Base-by-base conservation (phyloP, 2,797 vertebrate genomes). In the Sparus aurata region DNA sequence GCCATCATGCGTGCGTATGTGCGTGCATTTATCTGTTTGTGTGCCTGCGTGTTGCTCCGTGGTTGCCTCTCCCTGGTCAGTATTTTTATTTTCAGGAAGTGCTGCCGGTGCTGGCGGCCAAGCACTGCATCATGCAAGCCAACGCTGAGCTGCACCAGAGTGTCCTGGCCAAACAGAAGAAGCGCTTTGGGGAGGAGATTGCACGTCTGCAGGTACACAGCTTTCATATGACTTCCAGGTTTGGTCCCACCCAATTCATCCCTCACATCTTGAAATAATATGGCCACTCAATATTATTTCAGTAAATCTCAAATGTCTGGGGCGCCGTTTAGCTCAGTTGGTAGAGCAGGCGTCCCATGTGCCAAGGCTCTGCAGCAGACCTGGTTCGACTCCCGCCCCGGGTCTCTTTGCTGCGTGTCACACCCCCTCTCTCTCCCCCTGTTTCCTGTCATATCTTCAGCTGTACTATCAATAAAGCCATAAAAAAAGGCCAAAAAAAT, bases 61-160 rank as follows among this genome's bases (percentile, higher is more conserved):
- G 91, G 94, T 95, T 95, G 95, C 93, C 96, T 97, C 95, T 97
- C 95, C 97, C 97, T 98, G 96, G 97, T 98, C 96, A 99, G 98
- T 99, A 98, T 99, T 99, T 99, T 97, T 99, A 99, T 97, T 99
- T 99, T 97, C 98, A 99, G 98, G 98, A 99, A 95, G 97, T 99
- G 95, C 96, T 98, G 89, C 97, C 98, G 5, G 96, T 99, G 87
- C 94, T 99, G 94, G 98, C 97, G 69, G 98, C 98, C 77, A 99
- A 99, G 93, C 98, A 99, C 91, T 98, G 97, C 92, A 97, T 99
- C 95, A 98, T 99, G 98, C 98, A 99, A 88, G 98, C 98, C 90
- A 97, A 97, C 34, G 97, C 98, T 1, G 97, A 99, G 80, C 96
- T 97, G 81, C 97, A 99, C 92, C 98, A 99, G 78, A 97, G 98